phyloP scores from a whole-genome alignment of 2,113 vertebrate genomes.

The Phaethornis superciliosus region DNA sequence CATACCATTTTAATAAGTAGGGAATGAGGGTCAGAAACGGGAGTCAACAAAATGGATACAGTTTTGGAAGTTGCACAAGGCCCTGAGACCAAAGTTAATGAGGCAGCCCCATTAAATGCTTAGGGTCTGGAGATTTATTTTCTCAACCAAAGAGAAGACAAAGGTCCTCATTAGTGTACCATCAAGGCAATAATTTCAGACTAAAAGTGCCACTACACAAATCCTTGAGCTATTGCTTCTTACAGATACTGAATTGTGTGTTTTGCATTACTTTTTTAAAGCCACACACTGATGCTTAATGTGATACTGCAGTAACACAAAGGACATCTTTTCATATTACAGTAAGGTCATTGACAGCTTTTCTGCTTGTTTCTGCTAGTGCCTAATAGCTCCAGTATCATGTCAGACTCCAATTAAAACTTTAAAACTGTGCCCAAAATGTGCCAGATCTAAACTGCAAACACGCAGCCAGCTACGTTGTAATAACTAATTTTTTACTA shows the following conservation, averaged over 20 bases:
- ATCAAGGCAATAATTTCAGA: neutral
- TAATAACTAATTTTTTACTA: neutral
- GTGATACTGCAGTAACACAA: neutral
- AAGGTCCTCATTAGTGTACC: neutral
- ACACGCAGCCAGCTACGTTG: accelerated
- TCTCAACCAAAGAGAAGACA: neutral
- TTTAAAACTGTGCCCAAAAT: neutral
- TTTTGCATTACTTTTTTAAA: neutral
- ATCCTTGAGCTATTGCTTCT: neutral
- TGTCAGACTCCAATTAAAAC: neutral
- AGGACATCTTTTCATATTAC: neutral
- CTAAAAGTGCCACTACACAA: neutral
- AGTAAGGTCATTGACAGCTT: neutral
- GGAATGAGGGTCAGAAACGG: neutral
- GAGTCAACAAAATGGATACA: neutral
- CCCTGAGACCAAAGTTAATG: neutral
- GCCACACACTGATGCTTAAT: neutral
- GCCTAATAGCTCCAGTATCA: neutral
- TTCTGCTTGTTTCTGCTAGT: constrained; percentile 8
- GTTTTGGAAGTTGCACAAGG: neutral
- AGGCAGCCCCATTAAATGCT: neutral
- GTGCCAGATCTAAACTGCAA: neutral
- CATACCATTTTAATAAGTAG: neutral
- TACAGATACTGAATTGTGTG: neutral
- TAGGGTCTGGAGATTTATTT: neutral